phyloP scores from a whole-genome alignment of 2,797 vertebrate genomes.

The Decapterus maruadsi region DNA sequence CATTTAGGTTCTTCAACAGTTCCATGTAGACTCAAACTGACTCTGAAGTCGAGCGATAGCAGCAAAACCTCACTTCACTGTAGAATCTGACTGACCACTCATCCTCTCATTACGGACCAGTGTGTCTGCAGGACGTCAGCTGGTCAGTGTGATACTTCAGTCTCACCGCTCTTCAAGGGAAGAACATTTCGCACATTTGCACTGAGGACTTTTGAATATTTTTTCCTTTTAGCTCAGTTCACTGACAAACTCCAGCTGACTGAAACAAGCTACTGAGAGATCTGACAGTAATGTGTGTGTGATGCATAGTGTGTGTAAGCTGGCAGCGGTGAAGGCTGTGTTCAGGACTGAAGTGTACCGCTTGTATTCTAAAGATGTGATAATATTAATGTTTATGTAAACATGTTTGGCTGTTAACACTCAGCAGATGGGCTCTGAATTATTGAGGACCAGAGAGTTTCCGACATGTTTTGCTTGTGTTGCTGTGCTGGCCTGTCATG shows the following conservation, averaged over 20 bases:
- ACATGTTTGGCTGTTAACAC: neutral
- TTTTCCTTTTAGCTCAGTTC: neutral
- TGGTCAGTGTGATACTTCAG: neutral
- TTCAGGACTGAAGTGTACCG: neutral
- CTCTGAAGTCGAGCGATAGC: neutral
- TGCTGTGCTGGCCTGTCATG: constrained; percentile 19
- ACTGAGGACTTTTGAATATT: neutral
- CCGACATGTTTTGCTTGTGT: constrained; percentile 14
- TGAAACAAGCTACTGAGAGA: neutral
- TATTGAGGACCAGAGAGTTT: constrained; percentile 46
- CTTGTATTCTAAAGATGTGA: constrained; percentile 8
- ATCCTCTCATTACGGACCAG: neutral
- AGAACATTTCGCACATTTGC: neutral
- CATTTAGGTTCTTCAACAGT: too few relatives aligned
- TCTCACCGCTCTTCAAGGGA: neutral
- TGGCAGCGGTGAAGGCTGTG: neutral
- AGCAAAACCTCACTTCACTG: neutral
- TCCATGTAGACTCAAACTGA: neutral
- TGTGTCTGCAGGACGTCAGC: neutral
- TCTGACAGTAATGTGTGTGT: neutral
- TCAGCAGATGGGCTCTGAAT: constrained; percentile 55
- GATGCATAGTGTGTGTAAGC: neutral
- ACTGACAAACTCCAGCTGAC: neutral
- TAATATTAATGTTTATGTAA: constrained; percentile 33
- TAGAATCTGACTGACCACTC: neutral